phyloP scores from a whole-genome alignment of 1,140 invertebrate genomes.

The Pristionchus pacificus region DNA sequence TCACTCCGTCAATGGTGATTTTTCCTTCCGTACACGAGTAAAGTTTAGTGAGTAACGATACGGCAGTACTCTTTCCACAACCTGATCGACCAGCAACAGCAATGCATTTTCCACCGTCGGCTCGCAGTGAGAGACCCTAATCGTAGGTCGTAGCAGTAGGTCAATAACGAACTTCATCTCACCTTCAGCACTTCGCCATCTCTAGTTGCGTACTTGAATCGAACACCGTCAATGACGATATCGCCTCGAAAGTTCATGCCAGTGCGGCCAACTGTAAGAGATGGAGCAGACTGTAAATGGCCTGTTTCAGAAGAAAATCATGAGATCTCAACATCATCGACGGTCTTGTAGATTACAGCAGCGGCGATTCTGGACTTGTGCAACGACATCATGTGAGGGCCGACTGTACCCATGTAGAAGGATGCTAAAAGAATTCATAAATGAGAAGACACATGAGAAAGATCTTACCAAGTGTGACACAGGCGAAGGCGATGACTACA shows the following conservation, averaged over 20 bases:
- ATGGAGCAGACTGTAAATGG: no score
- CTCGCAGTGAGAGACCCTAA: constrained; percentile 64
- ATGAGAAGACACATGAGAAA: not conserved
- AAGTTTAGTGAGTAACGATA: constrained; percentile 59
- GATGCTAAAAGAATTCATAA: not conserved
- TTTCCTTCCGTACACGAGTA: constrained; percentile 54
- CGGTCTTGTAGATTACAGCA: not conserved
- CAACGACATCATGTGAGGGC: not conserved
- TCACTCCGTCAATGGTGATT: constrained; percentile 39
- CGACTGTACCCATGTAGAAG: no score
- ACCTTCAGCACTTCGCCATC: not conserved
- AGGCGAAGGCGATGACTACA: not conserved
- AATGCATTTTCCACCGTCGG: constrained; percentile 79
- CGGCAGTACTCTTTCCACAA: constrained; percentile 61
- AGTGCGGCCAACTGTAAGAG: no score
- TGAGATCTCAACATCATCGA: not conserved
- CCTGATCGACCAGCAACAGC: constrained; percentile 72
- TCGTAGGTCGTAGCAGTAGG: constrained; percentile 65
- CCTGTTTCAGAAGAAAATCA: no score
- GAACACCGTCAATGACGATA: no score
- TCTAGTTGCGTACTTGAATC: not conserved
- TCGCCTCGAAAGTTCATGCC: no score
- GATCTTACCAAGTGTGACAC: not conserved
- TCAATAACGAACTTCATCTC: not conserved
- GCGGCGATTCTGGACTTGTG: not conserved